Conservation (phyloP, 1,140 invertebrate species). For the Zaprionus kolodkinae region DNA sequence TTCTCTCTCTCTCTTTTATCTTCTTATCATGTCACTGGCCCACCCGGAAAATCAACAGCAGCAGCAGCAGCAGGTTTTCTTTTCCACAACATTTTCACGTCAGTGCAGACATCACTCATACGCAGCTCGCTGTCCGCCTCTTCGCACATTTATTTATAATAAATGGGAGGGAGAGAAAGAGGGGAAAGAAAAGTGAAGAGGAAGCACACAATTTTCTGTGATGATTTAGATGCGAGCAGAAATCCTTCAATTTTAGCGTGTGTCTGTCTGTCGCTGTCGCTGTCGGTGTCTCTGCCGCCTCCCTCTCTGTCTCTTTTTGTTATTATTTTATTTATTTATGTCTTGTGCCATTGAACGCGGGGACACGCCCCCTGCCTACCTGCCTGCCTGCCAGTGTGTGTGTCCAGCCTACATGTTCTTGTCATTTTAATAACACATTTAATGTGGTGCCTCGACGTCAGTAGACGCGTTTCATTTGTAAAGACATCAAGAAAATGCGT, state of each 20-base stretch:
- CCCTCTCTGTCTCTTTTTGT: background rate
- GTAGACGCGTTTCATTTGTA: constrained; percentile 49
- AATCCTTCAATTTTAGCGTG: constrained; percentile 40
- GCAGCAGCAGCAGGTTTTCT: background rate
- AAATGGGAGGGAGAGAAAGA: background rate
- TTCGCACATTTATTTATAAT: constrained; percentile 1
- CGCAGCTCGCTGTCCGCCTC: constrained; percentile 40
- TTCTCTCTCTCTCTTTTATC: constrained; percentile 2
- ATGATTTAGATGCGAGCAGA: constrained; percentile 54
- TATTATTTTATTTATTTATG: constrained; percentile 65
- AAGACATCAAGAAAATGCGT: constrained; percentile 50
- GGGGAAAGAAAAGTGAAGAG: background rate
- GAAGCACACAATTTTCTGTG: background rate
- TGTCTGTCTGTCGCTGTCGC: background rate
- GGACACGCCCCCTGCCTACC: constrained; percentile 54
- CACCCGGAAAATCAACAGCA: constrained; percentile 59
- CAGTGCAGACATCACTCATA: constrained; percentile 51
- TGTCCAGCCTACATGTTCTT: constrained; percentile 41
- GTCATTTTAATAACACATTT: constrained; percentile 57
- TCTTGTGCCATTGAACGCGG: constrained; percentile 68
- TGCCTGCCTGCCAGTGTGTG: constrained; percentile 22
- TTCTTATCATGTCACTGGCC: constrained; percentile 34
- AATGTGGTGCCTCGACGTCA: constrained; percentile 9
- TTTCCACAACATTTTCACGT: constrained; percentile 54
- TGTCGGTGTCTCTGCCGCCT: background rate